These are phyloP conservation scores for Glaucidium brasilianum DNA, from an alignment of 2,113 vertebrate genomes.

Conservation along the genomic window DNA sequence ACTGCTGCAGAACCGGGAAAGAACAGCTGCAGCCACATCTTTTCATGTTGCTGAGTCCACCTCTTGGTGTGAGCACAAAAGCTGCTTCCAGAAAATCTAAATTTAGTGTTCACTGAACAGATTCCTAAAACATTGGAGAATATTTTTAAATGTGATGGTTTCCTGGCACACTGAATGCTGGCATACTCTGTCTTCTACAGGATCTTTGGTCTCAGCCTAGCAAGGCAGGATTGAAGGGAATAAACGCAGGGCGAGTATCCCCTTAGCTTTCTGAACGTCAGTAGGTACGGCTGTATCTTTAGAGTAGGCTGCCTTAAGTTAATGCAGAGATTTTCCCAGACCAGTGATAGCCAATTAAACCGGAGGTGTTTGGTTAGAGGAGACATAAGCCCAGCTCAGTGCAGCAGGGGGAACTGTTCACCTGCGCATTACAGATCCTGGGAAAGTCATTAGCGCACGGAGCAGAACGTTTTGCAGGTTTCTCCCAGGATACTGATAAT, in stretches of 20 bases:
- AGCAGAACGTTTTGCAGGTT: accelerated
- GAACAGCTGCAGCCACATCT: neutral
- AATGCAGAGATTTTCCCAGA: neutral
- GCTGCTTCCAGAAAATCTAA: neutral
- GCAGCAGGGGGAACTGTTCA: neutral
- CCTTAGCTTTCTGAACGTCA: accelerated
- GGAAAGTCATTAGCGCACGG: neutral
- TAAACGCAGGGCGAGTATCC: too few species aligned
- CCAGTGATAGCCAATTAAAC: neutral
- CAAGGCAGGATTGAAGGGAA: neutral
- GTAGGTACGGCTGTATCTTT: neutral
- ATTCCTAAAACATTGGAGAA: neutral
- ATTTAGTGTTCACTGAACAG: neutral
- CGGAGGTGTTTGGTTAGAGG: neutral
- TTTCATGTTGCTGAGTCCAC: neutral
- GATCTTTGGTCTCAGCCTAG: neutral
- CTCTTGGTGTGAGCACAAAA: neutral
- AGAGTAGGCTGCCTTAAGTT: too few species aligned
- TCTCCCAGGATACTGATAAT: neutral
- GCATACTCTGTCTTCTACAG: neutral
- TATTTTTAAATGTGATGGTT: neutral
- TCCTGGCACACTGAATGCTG: neutral
- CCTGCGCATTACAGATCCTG: neutral
- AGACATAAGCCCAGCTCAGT: neutral
- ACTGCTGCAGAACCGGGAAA: neutral